Evolutionary conservation across 2,797 vertebrate genomes (phyloP).

Genomic region (Pyrocephalus nanus): DNA sequence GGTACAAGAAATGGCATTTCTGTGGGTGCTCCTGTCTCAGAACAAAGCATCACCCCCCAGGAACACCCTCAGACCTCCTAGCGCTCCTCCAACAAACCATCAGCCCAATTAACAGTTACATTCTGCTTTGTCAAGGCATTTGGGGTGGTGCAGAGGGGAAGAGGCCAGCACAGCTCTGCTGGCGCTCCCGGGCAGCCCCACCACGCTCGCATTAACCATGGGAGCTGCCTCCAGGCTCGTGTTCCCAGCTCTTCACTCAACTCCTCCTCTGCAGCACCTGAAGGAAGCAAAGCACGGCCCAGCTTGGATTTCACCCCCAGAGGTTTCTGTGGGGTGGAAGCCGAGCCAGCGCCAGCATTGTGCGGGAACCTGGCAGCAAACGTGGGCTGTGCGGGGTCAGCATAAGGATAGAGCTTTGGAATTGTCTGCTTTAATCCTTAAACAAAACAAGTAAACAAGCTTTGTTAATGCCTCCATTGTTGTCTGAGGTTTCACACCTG

Average conservation of each 20-base stretch:
- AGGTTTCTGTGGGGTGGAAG: conserved; percentile 25
- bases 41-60: neutral
- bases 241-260: neutral
- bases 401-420: conserved; percentile 62
- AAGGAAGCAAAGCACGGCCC: neutral
- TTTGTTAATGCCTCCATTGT: neutral
- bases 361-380: conserved; percentile 38
- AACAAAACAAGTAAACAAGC: conserved; percentile 42
- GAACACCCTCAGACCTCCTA: neutral
- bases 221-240: neutral
- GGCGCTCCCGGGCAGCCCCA: neutral
- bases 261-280: conserved; percentile 20
- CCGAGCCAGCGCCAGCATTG: conserved; percentile 49
- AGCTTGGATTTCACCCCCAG: neutral
- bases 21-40: neutral
- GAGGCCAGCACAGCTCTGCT: neutral
- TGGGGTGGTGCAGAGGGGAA: neutral
- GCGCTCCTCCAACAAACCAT: neutral
- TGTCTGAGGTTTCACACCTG: neutral
- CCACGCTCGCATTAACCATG: accelerated
- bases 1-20: neutral
- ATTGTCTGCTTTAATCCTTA: conserved; percentile 62
- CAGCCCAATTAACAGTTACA: neutral
- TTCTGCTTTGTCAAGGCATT: neutral
- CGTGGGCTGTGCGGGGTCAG: conserved; percentile 48